phyloP scores from a whole-genome alignment of 1,140 invertebrate species.

The Drosophila navojoa region DNA sequence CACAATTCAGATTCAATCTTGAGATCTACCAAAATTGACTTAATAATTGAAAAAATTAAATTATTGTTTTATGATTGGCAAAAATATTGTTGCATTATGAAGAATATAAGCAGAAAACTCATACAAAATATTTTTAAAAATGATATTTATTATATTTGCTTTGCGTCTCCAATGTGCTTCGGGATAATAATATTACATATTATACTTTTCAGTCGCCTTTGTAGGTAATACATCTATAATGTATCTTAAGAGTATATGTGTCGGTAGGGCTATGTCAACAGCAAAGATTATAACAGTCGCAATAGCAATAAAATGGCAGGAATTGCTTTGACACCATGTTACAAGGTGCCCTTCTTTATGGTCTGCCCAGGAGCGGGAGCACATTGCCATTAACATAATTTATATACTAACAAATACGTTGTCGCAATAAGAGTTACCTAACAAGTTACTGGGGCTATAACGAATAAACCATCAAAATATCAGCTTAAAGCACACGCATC shows the following conservation, averaged over 20 bases:
- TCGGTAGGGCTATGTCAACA: conserved; percentile 1
- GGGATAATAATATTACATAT: neutral
- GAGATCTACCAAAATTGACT: no score
- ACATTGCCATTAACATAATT: conserved; percentile 77
- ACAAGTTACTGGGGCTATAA: conserved; percentile 18
- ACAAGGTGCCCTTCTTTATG: neutral
- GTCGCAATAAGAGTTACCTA: conserved; percentile 34
- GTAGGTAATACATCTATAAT: conserved; percentile 3
- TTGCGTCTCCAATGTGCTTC: neutral
- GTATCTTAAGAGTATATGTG: neutral
- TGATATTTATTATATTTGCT: neutral
- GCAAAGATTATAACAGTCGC: no score
- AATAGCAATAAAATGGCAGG: no score
- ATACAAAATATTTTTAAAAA: no score
- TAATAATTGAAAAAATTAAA: no score
- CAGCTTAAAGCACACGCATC: conserved; percentile 42
- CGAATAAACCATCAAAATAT: conserved; percentile 43
- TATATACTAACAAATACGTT: conserved; percentile 47
- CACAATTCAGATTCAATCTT: no score
- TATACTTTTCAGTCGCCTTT: no score
- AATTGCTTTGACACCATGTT: conserved; percentile 27
- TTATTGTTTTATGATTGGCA: no score
- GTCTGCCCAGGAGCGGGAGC: conserved; percentile 3
- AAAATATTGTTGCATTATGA: no score
- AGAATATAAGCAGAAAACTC: neutral